Percentiles rank a stretch among this genome's conserved stretches.
Conservation (phyloP, 2,113 vertebrate genomes). For the Myotis brandtii region DNA sequence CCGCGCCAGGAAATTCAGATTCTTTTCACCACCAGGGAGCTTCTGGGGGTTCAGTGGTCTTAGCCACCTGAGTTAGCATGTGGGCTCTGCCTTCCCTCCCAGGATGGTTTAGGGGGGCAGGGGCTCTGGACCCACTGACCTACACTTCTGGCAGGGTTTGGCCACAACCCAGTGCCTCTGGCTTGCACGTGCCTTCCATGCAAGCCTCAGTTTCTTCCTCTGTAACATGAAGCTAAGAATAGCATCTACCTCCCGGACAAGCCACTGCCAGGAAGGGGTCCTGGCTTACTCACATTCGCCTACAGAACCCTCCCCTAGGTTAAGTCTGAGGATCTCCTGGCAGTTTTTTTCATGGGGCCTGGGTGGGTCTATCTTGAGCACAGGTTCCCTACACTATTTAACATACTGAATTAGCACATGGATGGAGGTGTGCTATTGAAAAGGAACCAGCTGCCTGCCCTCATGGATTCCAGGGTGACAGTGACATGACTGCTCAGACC, state of each 20-base stretch:
- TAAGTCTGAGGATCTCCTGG: no score
- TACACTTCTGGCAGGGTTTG: neutral
- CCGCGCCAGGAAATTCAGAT: neutral
- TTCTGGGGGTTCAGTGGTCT: neutral
- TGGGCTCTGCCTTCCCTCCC: neutral
- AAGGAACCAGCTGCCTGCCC: neutral
- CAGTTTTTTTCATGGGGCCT: neutral
- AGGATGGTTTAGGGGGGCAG: neutral
- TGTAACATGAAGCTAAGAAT: neutral
- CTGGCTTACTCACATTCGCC: fast-evolving
- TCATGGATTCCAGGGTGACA: neutral
- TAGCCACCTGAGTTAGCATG: fast-evolving
- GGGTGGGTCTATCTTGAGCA: neutral
- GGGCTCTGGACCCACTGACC: no score
- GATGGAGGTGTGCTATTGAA: fast-evolving
- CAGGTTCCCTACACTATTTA: neutral
- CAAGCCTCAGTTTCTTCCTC: neutral
- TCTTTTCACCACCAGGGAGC: neutral
- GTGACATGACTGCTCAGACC: neutral
- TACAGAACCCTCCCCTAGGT: no score
- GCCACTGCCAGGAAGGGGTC: neutral
- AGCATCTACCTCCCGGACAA: neutral
- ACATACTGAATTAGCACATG: no score
- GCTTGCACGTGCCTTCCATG: no score
- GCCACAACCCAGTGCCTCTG: neutral